Conservation (phyloP, 1,140 invertebrate genomes). For the Notospermus geniculatus region DNA sequence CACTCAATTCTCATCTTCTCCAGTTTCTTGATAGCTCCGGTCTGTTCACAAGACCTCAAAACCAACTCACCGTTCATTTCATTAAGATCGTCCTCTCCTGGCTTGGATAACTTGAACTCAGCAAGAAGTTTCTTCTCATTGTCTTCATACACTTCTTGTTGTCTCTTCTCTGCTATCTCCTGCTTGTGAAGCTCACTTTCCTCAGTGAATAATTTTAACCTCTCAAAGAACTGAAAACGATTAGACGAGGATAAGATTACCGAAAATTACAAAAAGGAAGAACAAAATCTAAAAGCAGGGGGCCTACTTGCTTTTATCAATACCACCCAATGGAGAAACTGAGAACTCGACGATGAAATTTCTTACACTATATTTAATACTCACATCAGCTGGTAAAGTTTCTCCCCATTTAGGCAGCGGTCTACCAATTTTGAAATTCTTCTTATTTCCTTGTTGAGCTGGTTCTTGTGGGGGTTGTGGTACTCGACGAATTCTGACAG, state of each 20-base stretch:
- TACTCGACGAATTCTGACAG: conserved; percentile 16
- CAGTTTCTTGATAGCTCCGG: too few relatives aligned
- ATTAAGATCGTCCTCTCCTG: conserved; percentile 38
- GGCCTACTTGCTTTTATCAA: too few relatives aligned
- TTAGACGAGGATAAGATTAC: too few relatives aligned
- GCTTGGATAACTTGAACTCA: conserved; percentile 39
- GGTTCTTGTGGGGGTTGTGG: conserved; percentile 24
- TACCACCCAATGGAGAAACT: too few relatives aligned
- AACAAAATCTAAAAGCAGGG: too few relatives aligned
- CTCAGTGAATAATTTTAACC: conserved; percentile 39
- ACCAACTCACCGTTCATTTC: conserved; percentile 37
- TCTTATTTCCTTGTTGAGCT: conserved; percentile 9
- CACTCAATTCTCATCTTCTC: too few relatives aligned
- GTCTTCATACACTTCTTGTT: conserved; percentile 33
- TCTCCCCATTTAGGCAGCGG: conserved; percentile 38
- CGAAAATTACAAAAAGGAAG: too few relatives aligned
- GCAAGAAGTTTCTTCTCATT: conserved; percentile 45
- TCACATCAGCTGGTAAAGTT: conserved; percentile 40
- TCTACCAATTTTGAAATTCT: conserved; percentile 28
- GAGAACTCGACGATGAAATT: too few relatives aligned
- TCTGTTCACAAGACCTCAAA: too few relatives aligned
- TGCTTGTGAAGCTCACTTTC: conserved; percentile 34
- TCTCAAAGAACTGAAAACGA: conserved; percentile 43
- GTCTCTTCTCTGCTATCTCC: conserved; percentile 33
- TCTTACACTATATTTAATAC: too few relatives aligned